Evolutionary conservation across 2,888 invertebrate genomes (phyloP).

Genomic region (Ormyrus nitidulus): DNA sequence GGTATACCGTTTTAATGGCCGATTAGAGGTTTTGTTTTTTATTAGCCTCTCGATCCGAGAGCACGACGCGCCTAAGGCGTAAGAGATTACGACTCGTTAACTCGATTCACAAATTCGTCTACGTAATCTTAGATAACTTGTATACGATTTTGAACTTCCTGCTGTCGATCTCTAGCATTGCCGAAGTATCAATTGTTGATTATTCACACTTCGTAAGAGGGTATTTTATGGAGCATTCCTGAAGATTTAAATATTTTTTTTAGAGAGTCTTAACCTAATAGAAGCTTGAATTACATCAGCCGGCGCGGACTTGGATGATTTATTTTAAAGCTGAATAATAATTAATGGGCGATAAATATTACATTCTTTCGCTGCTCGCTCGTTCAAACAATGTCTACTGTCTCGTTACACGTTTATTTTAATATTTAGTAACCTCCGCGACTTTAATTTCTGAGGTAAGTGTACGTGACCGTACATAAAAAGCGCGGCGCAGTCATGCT

Average conservation of each 20-base stretch:
- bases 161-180: background rate
- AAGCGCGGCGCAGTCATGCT: background rate
- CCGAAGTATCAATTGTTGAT: too few relatives aligned
- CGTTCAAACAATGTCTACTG: too few relatives aligned
- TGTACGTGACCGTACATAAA: constrained; percentile 19
- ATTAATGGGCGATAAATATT: too few relatives aligned
- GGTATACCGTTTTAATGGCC: constrained; percentile 18
- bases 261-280: too few relatives aligned
- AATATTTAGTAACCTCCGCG: background rate
- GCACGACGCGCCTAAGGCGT: constrained; percentile 11
- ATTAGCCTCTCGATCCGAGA: background rate
- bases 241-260: too few relatives aligned
- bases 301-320: too few relatives aligned
- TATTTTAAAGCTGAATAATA: too few relatives aligned
- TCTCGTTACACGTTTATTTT: background rate
- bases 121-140: background rate
- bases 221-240: too few relatives aligned
- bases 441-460: constrained; percentile 1
- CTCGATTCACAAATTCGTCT: constrained; percentile 19
- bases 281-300: too few relatives aligned
- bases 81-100: constrained; percentile 8
- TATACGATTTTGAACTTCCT: background rate
- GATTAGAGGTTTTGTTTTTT: constrained; percentile 23
- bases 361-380: too few relatives aligned
- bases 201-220: too few relatives aligned